phyloP scores from a whole-genome alignment of 1,140 invertebrate genomes.

The Hesperophylax magnus region DNA sequence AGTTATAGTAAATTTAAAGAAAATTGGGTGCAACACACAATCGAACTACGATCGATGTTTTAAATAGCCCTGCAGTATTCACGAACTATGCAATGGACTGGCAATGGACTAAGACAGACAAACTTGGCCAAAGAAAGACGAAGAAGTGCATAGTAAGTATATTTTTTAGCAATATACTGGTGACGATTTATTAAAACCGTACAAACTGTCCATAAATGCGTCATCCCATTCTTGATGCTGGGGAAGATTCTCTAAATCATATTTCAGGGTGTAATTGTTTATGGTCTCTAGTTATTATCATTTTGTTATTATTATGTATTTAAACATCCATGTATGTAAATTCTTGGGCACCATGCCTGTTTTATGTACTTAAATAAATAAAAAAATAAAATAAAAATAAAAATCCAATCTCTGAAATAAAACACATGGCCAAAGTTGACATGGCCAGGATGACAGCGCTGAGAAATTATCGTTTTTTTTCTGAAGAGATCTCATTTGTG shows the following conservation, averaged over 20 bases:
- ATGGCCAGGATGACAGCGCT: slow-evolving; percentile 9
- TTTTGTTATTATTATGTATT: no score
- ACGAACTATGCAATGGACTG: no score
- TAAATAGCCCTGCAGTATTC: no score
- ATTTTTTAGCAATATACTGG: not conserved
- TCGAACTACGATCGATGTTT: no score
- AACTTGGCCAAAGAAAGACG: no score
- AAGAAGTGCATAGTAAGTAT: not conserved
- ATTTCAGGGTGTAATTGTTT: not conserved
- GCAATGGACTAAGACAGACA: no score
- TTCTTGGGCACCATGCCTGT: no score
- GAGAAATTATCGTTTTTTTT: not conserved
- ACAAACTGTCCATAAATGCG: not conserved
- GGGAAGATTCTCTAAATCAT: slow-evolving; percentile 1
- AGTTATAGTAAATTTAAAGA: no score
- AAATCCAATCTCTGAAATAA: slow-evolving; percentile 7
- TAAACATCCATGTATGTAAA: no score
- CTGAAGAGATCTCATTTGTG: not conserved
- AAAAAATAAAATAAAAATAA: no score
- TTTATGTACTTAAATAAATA: no score
- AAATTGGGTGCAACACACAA: no score
- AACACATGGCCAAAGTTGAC: slow-evolving; percentile 2
- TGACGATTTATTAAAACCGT: not conserved
- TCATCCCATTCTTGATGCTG: not conserved
- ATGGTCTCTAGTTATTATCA: not conserved